Conservation (phyloP, 2,797 vertebrate species). For the Clarias fuscus region DNA sequence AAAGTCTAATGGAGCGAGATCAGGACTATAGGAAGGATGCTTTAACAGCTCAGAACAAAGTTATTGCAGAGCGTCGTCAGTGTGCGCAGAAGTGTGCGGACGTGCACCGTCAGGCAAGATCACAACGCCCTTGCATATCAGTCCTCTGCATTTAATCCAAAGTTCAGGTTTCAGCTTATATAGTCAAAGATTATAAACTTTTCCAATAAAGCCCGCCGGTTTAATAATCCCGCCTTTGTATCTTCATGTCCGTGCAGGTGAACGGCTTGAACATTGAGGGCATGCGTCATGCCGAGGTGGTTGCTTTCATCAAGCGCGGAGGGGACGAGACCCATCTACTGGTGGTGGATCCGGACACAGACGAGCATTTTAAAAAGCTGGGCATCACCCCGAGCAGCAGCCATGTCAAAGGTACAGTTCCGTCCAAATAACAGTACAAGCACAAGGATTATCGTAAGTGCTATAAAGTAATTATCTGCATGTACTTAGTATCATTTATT, state of each 20-base stretch:
- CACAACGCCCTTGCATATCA: too few relatives aligned
- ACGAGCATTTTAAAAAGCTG: constrained; percentile 88
- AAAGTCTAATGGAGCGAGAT: too few relatives aligned
- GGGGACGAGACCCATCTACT: constrained; percentile 85
- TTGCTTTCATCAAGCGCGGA: constrained; percentile 88
- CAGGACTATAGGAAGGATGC: too few relatives aligned
- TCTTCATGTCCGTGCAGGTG: constrained; percentile 73
- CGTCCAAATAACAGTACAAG: neutral
- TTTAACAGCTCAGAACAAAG: too few relatives aligned
- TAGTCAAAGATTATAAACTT: too few relatives aligned
- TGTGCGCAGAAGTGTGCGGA: too few relatives aligned
- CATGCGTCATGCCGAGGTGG: constrained; percentile 92
- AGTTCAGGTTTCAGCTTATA: too few relatives aligned
- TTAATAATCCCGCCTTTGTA: neutral
- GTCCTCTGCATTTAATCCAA: too few relatives aligned
- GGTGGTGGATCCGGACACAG: constrained; percentile 91
- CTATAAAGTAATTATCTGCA: neutral
- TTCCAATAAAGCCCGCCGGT: too few relatives aligned
- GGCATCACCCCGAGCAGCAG: constrained; percentile 79
- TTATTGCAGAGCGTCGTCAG: too few relatives aligned
- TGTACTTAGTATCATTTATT: neutral
- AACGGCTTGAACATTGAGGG: constrained; percentile 92
- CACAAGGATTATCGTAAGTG: neutral
- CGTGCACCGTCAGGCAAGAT: too few relatives aligned
- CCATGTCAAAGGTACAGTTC: constrained; percentile 80